Evolutionary conservation across 2,113 vertebrate species (phyloP).

Genomic region (Manacus vitellinus): DNA sequence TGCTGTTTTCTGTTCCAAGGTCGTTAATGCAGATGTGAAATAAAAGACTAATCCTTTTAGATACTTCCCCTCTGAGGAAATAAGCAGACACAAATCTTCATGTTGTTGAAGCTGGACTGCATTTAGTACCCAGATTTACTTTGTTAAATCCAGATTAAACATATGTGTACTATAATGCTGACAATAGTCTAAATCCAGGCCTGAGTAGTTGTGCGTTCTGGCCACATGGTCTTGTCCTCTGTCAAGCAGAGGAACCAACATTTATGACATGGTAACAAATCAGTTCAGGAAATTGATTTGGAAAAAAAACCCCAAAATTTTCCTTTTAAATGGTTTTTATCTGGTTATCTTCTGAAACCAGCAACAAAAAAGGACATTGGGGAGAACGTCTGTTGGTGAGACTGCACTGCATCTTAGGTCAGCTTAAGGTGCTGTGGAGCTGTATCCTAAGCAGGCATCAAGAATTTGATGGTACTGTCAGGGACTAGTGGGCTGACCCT

Average conservation of each 20-base stretch:
- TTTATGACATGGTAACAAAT: neutral
- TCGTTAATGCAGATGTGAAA: neutral
- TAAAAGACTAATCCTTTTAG: neutral
- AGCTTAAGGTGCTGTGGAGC: neutral
- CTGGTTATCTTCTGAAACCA: neutral
- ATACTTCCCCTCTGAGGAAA: neutral
- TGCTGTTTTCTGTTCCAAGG: neutral
- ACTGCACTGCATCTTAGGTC: neutral
- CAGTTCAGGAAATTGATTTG: neutral
- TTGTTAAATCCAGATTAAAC: neutral
- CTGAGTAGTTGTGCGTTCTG: neutral
- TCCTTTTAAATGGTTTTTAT: neutral
- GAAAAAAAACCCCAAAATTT: accelerated
- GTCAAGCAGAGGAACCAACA: neutral
- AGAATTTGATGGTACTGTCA: neutral
- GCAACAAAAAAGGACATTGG: neutral
- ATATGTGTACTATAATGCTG: neutral
- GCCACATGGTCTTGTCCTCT: neutral
- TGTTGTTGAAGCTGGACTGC: neutral
- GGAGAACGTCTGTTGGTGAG: neutral
- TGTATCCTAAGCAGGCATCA: neutral
- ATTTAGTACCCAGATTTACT: neutral
- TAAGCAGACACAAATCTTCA: neutral
- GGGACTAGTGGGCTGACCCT: neutral
- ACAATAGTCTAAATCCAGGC: neutral